Conservation (phyloP, 2,888 invertebrate species). For the Cyrtodaria siliqua region DNA sequence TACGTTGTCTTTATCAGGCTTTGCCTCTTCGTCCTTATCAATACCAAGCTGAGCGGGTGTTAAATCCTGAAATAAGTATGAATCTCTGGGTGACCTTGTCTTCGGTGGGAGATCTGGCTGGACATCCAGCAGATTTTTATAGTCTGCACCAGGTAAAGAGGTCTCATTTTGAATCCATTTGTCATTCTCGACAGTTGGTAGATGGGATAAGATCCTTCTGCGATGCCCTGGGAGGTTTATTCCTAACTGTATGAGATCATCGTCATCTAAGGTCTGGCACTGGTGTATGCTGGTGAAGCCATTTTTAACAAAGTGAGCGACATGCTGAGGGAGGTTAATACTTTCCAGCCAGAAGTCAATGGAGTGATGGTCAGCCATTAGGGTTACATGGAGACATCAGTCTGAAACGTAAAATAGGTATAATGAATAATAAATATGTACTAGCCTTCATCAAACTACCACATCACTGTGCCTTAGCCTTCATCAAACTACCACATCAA, state of each 20-base stretch:
- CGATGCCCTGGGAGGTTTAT: slow-evolving; percentile 31
- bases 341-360: slow-evolving; percentile 50
- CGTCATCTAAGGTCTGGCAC: slow-evolving; percentile 35
- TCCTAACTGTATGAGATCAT: slow-evolving; percentile 33
- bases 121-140: background rate
- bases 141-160: too few species aligned
- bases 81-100: slow-evolving; percentile 22
- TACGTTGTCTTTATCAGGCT: background rate
- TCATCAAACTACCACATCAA: too few species aligned
- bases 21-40: background rate
- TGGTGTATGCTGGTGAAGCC: slow-evolving; percentile 24
- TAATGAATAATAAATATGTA: too few species aligned
- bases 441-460: too few species aligned
- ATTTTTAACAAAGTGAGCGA: slow-evolving; percentile 28
- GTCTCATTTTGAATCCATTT: too few species aligned
- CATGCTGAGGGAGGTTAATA: slow-evolving; percentile 48
- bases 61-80: slow-evolving; percentile 21
- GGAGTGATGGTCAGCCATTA: slow-evolving; percentile 34
- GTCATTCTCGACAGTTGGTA: slow-evolving; percentile 28
- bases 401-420: background rate
- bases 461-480: too few species aligned
- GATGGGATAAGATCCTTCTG: slow-evolving; percentile 44
- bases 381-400: background rate
- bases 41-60: background rate
- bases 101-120: slow-evolving; percentile 31